A percentile compares a stretch with the other conserved stretches of the same genome.
Evolutionary conservation across 2,888 invertebrate genomes (phyloP).

Genomic region (Campoplex nolae): DNA sequence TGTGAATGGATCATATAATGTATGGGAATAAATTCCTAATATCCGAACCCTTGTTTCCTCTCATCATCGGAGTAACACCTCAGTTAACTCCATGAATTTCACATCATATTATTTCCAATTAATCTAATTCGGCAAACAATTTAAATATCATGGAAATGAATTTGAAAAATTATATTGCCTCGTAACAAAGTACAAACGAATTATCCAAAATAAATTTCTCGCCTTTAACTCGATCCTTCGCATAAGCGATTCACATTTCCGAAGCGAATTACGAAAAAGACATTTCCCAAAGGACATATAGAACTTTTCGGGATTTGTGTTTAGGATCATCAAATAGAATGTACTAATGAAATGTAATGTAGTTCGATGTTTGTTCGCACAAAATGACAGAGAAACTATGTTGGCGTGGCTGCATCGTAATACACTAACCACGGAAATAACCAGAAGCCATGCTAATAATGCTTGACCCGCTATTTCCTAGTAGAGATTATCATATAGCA

Average conservation of each 20-base stretch:
- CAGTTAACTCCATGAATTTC: neutral
- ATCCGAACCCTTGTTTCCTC: too few species aligned
- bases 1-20: too few species aligned
- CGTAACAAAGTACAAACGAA: too few species aligned
- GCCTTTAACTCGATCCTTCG: too few species aligned
- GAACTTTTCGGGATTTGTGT: neutral
- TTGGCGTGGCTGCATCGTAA: conserved; percentile 1
- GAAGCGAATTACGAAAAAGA: too few species aligned
- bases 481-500: conserved; percentile 6
- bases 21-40: too few species aligned
- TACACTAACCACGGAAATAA: conserved; percentile 5
- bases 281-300: too few species aligned
- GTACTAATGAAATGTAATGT: neutral
- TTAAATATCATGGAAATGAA: neutral
- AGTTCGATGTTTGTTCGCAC: neutral
- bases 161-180: neutral
- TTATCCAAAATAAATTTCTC: too few species aligned
- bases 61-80: neutral
- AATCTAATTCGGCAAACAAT: neutral
- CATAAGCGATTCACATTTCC: too few species aligned
- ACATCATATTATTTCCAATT: neutral
- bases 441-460: conserved; percentile 9
- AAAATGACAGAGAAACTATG: conserved; percentile 1
- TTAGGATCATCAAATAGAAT: neutral
- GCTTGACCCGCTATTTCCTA: conserved; percentile 14